Conservation (phyloP, 2,888 invertebrate species). For the Lumbricus terrestris region DNA sequence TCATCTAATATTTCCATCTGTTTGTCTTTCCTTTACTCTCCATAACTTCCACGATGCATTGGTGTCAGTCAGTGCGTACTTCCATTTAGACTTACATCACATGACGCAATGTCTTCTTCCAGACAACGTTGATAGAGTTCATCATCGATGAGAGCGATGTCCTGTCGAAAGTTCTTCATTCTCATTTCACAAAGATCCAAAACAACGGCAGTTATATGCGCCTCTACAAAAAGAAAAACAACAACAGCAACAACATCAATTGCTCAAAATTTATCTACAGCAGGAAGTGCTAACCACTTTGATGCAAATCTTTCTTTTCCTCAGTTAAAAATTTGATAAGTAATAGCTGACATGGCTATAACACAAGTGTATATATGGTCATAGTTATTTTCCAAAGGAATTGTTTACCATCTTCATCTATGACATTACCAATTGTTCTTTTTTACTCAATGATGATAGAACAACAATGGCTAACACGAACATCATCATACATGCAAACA, state of each 20-base stretch:
- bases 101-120: not conserved
- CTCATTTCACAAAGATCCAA: conserved; percentile 12
- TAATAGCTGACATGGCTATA: not conserved
- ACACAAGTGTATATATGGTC: no score
- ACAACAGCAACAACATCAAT: not conserved
- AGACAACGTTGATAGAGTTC: not conserved
- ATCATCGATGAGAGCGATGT: not conserved
- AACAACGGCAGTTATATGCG: not conserved
- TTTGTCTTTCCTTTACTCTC: not conserved
- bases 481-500: no score
- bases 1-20: not conserved
- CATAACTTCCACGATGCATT: not conserved
- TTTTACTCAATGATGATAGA: no score
- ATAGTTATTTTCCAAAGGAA: no score
- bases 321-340: not conserved
- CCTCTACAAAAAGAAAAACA: not conserved
- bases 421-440: no score
- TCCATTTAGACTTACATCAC: not conserved
- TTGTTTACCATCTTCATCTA: no score
- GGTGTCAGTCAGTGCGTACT: not conserved
- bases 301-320: not conserved
- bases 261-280: not conserved
- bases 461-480: no score
- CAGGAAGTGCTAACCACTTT: not conserved
- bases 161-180: not conserved